Evolutionary conservation across 2,113 vertebrate species (phyloP).

Genomic region (Pelmatolapia mariae): DNA sequence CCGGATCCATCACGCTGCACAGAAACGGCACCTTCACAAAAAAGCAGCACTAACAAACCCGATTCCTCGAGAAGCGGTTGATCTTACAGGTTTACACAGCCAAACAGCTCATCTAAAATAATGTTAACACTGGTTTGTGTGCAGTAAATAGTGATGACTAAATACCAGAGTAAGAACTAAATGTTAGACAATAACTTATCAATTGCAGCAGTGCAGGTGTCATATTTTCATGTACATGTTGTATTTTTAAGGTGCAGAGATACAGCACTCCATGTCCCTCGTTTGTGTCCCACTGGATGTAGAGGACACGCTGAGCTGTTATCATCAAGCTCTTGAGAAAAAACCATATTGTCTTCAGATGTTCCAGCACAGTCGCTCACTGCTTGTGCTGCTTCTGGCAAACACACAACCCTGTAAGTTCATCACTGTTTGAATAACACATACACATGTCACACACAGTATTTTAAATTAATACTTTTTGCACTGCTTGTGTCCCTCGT

Average conservation of each 20-base stretch:
- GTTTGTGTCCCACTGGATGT: conserved; percentile 84
- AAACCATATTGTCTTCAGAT: conserved; percentile 70
- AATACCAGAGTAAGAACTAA: neutral
- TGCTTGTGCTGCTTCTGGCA: conserved; percentile 80
- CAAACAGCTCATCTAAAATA: neutral
- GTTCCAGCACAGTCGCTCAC: conserved; percentile 81
- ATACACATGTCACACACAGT: neutral
- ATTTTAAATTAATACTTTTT: neutral
- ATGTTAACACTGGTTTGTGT: neutral
- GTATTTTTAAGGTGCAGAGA: conserved; percentile 59
- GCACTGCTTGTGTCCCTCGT: neutral
- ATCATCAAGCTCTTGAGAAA: conserved; percentile 77
- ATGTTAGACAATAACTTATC: neutral
- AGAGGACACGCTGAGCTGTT: conserved; percentile 79
- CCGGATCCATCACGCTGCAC: neutral
- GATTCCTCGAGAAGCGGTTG: neutral
- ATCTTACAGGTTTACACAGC: conserved; percentile 34
- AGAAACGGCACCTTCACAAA: neutral
- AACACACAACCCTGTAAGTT: conserved; percentile 79
- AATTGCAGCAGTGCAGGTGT: neutral
- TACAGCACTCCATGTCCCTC: conserved; percentile 58
- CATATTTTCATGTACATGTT: neutral
- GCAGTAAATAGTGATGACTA: neutral
- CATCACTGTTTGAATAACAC: neutral
- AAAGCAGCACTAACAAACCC: neutral